Evolutionary conservation across 1,140 invertebrate species (phyloP).

Genomic region (Triops cancriformis): DNA sequence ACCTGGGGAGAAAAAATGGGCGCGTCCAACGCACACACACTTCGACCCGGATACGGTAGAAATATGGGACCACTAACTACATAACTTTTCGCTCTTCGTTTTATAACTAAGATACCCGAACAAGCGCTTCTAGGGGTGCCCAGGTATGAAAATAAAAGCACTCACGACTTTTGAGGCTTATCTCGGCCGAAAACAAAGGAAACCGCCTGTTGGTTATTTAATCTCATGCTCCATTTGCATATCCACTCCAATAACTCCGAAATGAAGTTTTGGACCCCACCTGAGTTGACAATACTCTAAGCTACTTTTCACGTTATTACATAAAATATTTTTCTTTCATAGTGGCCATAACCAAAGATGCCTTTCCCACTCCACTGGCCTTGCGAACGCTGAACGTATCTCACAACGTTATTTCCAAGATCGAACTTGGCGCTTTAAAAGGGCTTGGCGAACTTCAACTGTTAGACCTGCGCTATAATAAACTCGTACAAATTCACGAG

Average conservation of each 20-base stretch:
- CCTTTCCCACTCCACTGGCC: conserved; percentile 31
- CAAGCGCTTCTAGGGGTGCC: neutral
- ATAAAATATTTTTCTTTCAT: neutral
- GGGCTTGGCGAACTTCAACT: conserved; percentile 55
- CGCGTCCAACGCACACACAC: neutral
- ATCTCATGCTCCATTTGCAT: neutral
- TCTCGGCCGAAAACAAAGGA: neutral
- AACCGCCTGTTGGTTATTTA: neutral
- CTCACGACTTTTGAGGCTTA: neutral
- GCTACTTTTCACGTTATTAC: neutral
- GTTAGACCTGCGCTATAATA: conserved; percentile 64
- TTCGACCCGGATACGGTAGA: neutral
- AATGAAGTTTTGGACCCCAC: neutral
- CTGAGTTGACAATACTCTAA: neutral
- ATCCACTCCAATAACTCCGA: neutral
- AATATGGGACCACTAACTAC: neutral
- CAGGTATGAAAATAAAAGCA: neutral
- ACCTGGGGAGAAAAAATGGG: neutral
- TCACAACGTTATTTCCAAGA: conserved; percentile 59
- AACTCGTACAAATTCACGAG: conserved; percentile 64
- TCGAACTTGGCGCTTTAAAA: conserved; percentile 63
- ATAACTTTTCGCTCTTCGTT: neutral
- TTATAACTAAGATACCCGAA: neutral
- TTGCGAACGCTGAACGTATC: conserved; percentile 65
- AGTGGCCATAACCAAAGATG: conserved; percentile 25